phyloP scores from a whole-genome alignment of 2,888 invertebrate genomes.

The Tolmerus cingulatus region DNA sequence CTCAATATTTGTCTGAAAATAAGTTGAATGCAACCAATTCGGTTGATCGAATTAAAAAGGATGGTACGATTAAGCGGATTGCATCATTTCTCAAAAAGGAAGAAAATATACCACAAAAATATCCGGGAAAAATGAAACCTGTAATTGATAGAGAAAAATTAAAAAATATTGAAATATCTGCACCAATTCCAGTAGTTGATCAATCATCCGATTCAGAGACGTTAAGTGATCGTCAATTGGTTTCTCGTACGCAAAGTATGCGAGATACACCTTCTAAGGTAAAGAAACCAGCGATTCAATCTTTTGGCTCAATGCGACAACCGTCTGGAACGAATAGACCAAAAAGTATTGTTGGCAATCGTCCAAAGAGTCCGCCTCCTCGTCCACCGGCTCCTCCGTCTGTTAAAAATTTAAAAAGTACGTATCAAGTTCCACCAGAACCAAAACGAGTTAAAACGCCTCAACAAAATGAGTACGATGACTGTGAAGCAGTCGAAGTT shows the following conservation, averaged over 20 bases:
- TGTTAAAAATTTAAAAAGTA: slow-evolving; percentile 60
- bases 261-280: slow-evolving; percentile 65
- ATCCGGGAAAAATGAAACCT: slow-evolving; percentile 71
- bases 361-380: slow-evolving; percentile 81
- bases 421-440: slow-evolving; percentile 67
- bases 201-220: slow-evolving; percentile 65
- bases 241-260: slow-evolving; percentile 85
- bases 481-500: slow-evolving; percentile 72
- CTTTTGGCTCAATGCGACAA: slow-evolving; percentile 85
- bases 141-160: slow-evolving; percentile 75
- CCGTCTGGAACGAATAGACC: slow-evolving; percentile 73
- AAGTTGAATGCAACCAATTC: slow-evolving; percentile 49
- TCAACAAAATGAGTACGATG: slow-evolving; percentile 73
- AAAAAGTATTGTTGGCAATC: slow-evolving; percentile 72
- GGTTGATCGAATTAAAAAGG: slow-evolving; percentile 66
- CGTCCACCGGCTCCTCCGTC: slow-evolving; percentile 69
- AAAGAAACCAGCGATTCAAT: slow-evolving; percentile 72
- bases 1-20: slow-evolving; percentile 62
- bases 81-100: slow-evolving; percentile 78
- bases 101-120: slow-evolving; percentile 66
- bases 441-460: slow-evolving; percentile 51
- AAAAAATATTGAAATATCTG: slow-evolving; percentile 81
- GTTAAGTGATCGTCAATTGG: slow-evolving; percentile 61
- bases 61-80: slow-evolving; percentile 74
- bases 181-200: slow-evolving; percentile 77